Percentiles rank a stretch among this genome's conserved stretches.
Conservation (phyloP, 2,797 vertebrate species). For the Spondyliosoma cantharus region DNA sequence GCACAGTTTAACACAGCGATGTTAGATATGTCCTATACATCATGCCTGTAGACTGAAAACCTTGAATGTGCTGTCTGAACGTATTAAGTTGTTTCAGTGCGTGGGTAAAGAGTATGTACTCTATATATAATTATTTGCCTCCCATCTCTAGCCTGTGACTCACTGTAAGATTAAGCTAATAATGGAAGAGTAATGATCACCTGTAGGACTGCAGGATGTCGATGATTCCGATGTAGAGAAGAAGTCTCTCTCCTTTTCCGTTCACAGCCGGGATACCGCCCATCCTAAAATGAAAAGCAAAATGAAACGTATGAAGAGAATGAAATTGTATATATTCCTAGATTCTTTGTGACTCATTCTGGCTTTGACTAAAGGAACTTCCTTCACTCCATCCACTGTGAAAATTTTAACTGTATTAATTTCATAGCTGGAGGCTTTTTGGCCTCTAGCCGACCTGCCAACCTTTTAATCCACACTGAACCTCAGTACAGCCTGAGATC, state of each 20-base stretch:
- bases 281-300: conserved; percentile 85
- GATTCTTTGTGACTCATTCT: no score
- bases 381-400: neutral
- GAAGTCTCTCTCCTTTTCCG: conserved; percentile 92
- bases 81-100: neutral
- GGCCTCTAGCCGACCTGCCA: neutral
- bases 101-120: neutral
- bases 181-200: conserved; percentile 69
- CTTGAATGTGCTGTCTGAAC: conserved; percentile 7
- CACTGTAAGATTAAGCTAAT: neutral
- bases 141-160: conserved; percentile 18
- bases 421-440: neutral
- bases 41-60: neutral
- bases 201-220: conserved; percentile 98
- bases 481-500: neutral
- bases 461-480: conserved; percentile 21
- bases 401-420: neutral
- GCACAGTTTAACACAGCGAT: conserved; percentile 17
- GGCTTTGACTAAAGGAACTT: neutral
- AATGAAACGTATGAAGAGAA: neutral
- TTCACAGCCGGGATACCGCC: conserved; percentile 97
- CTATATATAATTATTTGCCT: neutral
- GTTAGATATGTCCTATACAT: conserved; percentile 22
- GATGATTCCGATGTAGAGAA: conserved; percentile 96
- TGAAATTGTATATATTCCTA: neutral